Evolutionary conservation across 2,113 vertebrate genomes (phyloP), one percentile per base, ranked within the genome.

Genomic region (Myocastor coypus): DNA sequence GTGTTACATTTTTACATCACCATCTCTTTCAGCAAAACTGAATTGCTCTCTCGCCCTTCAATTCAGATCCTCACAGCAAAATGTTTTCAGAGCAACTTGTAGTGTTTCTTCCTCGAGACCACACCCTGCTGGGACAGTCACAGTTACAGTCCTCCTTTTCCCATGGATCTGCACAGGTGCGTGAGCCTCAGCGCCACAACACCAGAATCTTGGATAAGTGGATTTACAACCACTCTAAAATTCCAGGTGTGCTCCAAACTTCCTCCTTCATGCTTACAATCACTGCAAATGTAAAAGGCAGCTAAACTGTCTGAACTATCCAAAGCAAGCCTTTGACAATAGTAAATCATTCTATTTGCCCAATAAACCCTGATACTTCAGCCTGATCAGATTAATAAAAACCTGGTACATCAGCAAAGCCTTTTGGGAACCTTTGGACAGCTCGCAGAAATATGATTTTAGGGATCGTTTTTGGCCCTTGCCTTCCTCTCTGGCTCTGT

Each of bases 1-100:
- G 4, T 26, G 19, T 83, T 66, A 61, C 0, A 7, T 52, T 92
- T 82, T 87, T 24, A 66, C 26, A 28, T 26, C 63, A 55, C 64
- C 61, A 28, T 89, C 63, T 80, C 85, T 94, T 83, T 57, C 50
- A 80, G 59, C 20, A 64, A 71, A 30, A 80, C 63, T 81, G 83
- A 68, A 83, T 83, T n/a, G 68, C 73, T 95, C 61, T 64, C 83
- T 80, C 40, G 63, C 46, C 30, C 34, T 88, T 87, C 75, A 50
- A 7, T 73, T 68, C 55, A 32, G 40, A 77, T 87, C 17, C 63
- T 81, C 34, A 26, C 4, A 26, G 59, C 13, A 69, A 92, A 86
- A 87, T 46, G 46, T 40, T 73, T 92, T 84, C 37, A 68, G 84
- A 94, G 68, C 28, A 75, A 57, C 50, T 75, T 77, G 59, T 20